These are phyloP conservation scores for Brachionus koreanus DNA, from an alignment of 1,140 invertebrate species.

Conservation along the genomic window DNA sequence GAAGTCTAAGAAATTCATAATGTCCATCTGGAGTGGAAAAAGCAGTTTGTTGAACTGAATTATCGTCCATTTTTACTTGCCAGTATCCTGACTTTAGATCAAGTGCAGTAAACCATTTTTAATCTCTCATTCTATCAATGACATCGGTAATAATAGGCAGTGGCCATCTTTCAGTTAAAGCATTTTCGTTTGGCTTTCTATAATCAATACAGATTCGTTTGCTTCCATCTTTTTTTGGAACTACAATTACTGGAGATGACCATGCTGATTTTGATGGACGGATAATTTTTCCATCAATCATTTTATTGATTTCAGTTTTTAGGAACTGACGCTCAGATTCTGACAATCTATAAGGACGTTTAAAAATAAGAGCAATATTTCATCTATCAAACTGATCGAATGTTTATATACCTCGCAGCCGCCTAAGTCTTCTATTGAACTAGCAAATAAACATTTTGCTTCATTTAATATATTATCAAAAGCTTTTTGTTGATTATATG, in stretches of 20 bases:
- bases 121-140: neutral
- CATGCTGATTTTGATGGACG: conserved; percentile 45
- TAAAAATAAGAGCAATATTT: too few species aligned
- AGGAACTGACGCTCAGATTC: too few species aligned
- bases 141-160: neutral
- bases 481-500: too few species aligned
- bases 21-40: conserved; percentile 22
- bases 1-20: neutral
- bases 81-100: conserved; percentile 29
- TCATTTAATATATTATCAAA: too few species aligned
- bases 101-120: neutral
- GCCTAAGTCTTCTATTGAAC: too few species aligned
- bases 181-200: neutral
- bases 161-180: neutral
- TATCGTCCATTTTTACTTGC: conserved; percentile 43
- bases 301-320: neutral
- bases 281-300: conserved; percentile 6
- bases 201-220: conserved; percentile 48
- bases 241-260: conserved; percentile 48
- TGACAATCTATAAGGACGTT: too few species aligned
- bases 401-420: too few species aligned
- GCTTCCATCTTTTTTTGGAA: conserved; percentile 46
- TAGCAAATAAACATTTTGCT: too few species aligned
- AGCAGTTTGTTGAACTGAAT: conserved; percentile 45
- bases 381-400: too few species aligned